phyloP scores from a whole-genome alignment of 2,113 vertebrate genomes.

The Tyrannus savana region DNA sequence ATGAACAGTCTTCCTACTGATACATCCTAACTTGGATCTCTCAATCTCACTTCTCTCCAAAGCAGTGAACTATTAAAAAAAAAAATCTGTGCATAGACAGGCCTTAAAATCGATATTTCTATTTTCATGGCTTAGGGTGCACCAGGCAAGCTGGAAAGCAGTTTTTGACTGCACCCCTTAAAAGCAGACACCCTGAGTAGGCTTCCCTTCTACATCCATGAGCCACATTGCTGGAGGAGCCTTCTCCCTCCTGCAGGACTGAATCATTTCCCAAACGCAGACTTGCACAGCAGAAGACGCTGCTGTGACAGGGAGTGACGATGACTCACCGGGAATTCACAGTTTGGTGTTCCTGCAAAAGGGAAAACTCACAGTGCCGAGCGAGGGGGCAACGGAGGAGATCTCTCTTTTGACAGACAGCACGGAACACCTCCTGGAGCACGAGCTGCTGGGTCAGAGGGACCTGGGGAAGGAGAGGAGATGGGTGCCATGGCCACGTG shows the following conservation, averaged over 20 bases:
- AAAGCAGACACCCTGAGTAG: neutral
- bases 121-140: neutral
- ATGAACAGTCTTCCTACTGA: neutral
- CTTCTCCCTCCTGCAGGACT: constrained; percentile 57
- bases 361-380: constrained; percentile 1
- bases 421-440: neutral
- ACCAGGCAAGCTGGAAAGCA: neutral
- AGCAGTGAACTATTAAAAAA: neutral
- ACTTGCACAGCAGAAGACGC: constrained; percentile 46
- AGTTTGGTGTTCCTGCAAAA: constrained; percentile 54
- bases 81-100: neutral
- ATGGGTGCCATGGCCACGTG: fast-evolving
- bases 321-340: constrained; percentile 68
- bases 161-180: neutral
- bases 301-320: constrained; percentile 53
- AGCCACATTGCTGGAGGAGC: constrained; percentile 41
- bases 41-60: neutral
- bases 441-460: neutral
- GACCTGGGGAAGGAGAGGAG: neutral
- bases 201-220: neutral
- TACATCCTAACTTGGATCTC: neutral
- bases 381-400: neutral
- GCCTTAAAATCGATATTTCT: neutral
- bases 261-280: constrained; percentile 69
- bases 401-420: neutral